phyloP scores from a whole-genome alignment of 2,797 vertebrate species.

The Pteropus rufus region DNA sequence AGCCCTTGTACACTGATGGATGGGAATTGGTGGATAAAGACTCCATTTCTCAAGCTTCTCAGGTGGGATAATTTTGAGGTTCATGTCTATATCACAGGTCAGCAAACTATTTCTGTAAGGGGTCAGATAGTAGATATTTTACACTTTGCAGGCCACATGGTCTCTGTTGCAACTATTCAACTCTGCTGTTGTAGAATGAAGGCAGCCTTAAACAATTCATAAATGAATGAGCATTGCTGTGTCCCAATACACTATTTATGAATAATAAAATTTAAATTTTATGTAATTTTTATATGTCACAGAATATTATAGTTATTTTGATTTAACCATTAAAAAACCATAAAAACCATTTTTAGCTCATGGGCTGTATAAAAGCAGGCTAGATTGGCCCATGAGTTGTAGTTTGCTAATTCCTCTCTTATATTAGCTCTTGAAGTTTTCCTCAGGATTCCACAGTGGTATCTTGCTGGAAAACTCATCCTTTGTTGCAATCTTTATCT shows the following conservation, averaged over 20 bases:
- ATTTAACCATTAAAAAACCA: background rate
- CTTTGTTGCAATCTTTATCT: background rate
- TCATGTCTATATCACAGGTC: background rate
- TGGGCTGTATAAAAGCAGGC: background rate
- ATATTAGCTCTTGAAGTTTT: background rate
- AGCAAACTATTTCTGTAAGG: background rate
- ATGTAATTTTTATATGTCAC: background rate
- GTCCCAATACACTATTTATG: background rate
- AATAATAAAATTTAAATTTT: conserved; percentile 11
- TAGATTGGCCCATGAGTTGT: background rate
- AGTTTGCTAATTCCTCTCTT: background rate
- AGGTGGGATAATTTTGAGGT: background rate
- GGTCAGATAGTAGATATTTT: background rate
- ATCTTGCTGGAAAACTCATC: background rate
- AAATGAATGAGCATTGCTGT: background rate
- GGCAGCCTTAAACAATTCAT: background rate
- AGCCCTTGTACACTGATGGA: background rate
- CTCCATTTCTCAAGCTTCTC: background rate
- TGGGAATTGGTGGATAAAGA: background rate
- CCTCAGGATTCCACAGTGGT: background rate
- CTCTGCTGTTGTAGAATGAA: background rate
- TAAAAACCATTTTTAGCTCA: background rate
- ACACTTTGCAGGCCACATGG: background rate
- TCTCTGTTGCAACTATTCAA: background rate
- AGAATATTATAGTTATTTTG: background rate